A percentile compares a stretch with the other conserved stretches of the same genome.
Conservation (phyloP, 2,888 invertebrate genomes). For the Parnassius mnemosyne region DNA sequence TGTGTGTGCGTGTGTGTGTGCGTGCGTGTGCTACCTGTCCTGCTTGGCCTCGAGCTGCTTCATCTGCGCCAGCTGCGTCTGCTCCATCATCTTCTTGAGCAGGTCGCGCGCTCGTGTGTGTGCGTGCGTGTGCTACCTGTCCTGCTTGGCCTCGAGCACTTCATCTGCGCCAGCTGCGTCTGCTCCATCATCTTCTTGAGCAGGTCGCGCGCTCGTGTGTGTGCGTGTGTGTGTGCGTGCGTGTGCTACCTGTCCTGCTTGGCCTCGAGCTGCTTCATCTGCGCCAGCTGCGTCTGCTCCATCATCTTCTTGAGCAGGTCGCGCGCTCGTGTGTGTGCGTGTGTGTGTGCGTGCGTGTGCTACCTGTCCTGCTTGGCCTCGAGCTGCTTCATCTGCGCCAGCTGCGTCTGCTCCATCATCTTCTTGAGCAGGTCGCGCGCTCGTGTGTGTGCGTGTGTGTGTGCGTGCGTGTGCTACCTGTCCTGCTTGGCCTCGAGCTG, state of each 20-base stretch:
- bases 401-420: neutral
- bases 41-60: conserved; percentile 95
- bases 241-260: no score
- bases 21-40: conserved; percentile 48
- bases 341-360: neutral
- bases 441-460: neutral
- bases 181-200: conserved; percentile 89
- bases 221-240: no score
- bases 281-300: conserved; percentile 56
- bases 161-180: conserved; percentile 91
- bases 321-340: no score
- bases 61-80: conserved; percentile 90
- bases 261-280: no score
- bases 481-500: conserved; percentile 93
- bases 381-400: conserved; percentile 1
- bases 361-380: conserved; percentile 1
- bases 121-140: conserved; percentile 75
- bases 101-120: conserved; percentile 87
- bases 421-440: neutral
- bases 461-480: neutral
- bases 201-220: conserved; percentile 85
- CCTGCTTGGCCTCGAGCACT: conserved; percentile 93
- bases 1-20: no score
- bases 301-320: conserved; percentile 86
- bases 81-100: conserved; percentile 88